Percentiles rank a stretch among this genome's conserved stretches.
phyloP scores from a whole-genome alignment of 1,140 invertebrate genomes.

The Archivesica marissinica region DNA sequence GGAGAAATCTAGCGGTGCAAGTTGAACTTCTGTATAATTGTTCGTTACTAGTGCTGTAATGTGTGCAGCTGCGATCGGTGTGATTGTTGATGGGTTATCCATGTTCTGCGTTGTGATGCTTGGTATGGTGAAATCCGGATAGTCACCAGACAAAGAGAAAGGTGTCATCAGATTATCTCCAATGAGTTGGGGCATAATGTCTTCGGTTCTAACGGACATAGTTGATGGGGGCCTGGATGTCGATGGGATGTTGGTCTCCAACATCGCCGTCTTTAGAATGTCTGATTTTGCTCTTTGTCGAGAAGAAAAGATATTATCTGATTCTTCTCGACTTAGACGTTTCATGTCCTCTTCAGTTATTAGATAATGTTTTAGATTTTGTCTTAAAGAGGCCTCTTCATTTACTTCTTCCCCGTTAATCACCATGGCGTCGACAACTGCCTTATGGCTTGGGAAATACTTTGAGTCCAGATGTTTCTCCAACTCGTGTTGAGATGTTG shows the following conservation, averaged over 20 bases:
- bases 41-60: too few species aligned
- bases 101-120: too few species aligned
- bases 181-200: too few species aligned
- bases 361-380: not conserved
- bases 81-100: too few species aligned
- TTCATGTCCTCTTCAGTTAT: not conserved
- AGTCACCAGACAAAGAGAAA: too few species aligned
- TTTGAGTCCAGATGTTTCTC: not conserved
- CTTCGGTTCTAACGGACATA: too few species aligned
- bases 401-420: not conserved
- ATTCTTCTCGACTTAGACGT: not conserved
- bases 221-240: too few species aligned
- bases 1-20: too few species aligned
- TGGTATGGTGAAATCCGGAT: too few species aligned
- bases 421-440: not conserved
- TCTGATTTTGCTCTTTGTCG: not conserved
- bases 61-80: too few species aligned
- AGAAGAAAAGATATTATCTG: not conserved
- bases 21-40: too few species aligned
- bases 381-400: not conserved
- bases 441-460: not conserved
- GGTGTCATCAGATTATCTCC: too few species aligned
- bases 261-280: not conserved
- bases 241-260: not conserved
- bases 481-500: conserved; percentile 7